Conservation (phyloP, 2,888 invertebrate species). For the Argynnis bischoffii region DNA sequence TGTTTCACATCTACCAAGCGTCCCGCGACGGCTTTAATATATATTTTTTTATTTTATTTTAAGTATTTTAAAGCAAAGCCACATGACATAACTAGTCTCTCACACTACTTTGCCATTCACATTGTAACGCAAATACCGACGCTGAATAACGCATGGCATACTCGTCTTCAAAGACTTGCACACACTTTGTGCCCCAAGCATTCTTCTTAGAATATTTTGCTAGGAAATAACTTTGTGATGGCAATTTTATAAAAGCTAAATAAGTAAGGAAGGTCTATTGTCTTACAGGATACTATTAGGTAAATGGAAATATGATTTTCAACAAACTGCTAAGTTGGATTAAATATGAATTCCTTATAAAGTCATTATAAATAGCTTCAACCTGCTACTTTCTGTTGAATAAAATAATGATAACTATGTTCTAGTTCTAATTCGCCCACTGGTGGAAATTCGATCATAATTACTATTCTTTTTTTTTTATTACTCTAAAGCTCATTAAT, state of each 20-base stretch:
- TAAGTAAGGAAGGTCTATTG: not conserved
- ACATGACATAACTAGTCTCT: not conserved
- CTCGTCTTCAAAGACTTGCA: conserved; percentile 7
- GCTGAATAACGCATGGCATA: conserved; percentile 15
- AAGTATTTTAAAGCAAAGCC: not conserved
- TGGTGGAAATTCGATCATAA: too few relatives aligned
- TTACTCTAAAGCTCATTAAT: too few relatives aligned
- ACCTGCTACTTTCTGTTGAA: too few relatives aligned
- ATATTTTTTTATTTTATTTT: not conserved
- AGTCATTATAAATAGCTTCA: too few relatives aligned
- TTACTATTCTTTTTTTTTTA: too few relatives aligned
- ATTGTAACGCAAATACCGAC: conserved; percentile 1
- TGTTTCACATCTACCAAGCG: too few relatives aligned
- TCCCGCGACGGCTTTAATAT: too few relatives aligned
- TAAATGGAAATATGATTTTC: not conserved
- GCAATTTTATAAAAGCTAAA: conserved; percentile 1
- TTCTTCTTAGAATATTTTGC: conserved; percentile 10
- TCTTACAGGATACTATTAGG: not conserved
- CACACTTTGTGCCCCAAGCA: conserved; percentile 7
- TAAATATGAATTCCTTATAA: too few relatives aligned
- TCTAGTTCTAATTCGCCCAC: too few relatives aligned
- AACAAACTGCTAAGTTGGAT: too few relatives aligned
- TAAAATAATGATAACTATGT: too few relatives aligned
- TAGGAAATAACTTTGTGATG: not conserved
- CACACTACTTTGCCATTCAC: conserved; percentile 10